Percentiles rank a stretch among this genome's conserved stretches.
Evolutionary conservation across 2,888 invertebrate species (phyloP).

Genomic region (Scaptodrosophila latifasciaeformis): DNA sequence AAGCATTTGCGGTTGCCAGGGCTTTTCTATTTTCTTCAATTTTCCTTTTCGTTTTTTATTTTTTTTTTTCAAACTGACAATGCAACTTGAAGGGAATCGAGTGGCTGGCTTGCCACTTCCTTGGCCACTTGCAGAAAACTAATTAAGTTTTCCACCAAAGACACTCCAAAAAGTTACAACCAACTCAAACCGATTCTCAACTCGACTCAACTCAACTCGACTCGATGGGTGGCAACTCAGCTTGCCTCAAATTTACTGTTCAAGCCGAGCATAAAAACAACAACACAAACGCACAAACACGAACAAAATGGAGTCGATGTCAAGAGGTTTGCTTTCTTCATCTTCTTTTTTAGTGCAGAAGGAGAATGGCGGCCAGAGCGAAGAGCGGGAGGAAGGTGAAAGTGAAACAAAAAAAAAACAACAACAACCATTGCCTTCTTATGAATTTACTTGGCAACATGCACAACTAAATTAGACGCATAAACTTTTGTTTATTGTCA

Average conservation of each 20-base stretch:
- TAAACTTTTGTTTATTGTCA: slow-evolving; percentile 49
- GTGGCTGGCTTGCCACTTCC: too few species aligned
- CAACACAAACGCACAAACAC: not conserved
- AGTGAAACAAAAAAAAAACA: too few species aligned
- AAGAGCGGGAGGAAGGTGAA: too few species aligned
- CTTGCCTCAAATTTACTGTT: not conserved
- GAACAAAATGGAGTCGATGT: too few species aligned
- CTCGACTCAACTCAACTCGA: not conserved
- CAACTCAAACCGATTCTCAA: not conserved
- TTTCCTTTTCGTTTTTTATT: not conserved
- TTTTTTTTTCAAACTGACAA: too few species aligned
- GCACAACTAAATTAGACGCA: slow-evolving; percentile 49
- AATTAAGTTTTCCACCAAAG: slow-evolving; percentile 49
- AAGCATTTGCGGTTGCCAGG: slow-evolving; percentile 37
- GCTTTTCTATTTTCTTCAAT: not conserved
- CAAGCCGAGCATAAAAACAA: not conserved
- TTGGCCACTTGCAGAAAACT: slow-evolving; percentile 38
- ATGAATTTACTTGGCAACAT: slow-evolving; percentile 38
- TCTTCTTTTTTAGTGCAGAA: too few species aligned
- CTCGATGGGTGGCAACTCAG: too few species aligned
- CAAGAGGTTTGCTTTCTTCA: too few species aligned
- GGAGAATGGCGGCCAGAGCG: too few species aligned
- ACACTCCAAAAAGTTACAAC: slow-evolving; percentile 21
- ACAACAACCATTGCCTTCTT: too few species aligned
- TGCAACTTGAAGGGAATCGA: too few species aligned